Evolutionary conservation across 2,113 vertebrate species (phyloP).

Genomic region (Setophaga coronata): DNA sequence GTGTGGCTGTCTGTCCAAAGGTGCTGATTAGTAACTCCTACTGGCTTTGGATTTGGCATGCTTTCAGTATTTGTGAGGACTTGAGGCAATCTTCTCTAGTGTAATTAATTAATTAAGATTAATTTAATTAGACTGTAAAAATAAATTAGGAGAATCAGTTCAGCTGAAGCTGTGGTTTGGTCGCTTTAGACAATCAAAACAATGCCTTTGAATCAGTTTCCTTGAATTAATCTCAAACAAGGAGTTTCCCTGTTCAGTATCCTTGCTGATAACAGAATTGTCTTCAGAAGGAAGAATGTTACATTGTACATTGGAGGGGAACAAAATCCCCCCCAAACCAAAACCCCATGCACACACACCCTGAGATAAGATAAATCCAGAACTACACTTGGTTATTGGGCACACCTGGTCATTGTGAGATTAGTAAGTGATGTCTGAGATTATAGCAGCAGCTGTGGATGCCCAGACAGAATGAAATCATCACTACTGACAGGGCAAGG

Average conservation of each 20-base stretch:
- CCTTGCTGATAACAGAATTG: not conserved
- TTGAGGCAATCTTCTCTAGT: not conserved
- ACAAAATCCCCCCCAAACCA: not conserved
- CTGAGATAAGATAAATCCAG: not conserved
- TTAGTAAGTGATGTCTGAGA: not conserved
- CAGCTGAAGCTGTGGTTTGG: not conserved
- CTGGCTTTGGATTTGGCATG: not conserved
- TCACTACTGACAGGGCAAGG: not conserved
- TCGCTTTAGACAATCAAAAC: not conserved
- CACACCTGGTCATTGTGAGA: not conserved
- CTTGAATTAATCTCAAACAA: not conserved
- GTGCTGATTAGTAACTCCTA: not conserved
- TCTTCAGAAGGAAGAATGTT: not conserved
- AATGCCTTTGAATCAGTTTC: not conserved
- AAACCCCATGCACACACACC: not conserved
- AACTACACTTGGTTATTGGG: not conserved
- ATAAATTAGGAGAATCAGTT: not conserved
- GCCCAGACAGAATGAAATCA: not conserved
- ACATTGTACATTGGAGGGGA: accelerated
- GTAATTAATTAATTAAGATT: not conserved
- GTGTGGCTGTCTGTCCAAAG: not conserved
- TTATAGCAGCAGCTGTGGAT: not conserved
- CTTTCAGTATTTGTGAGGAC: not conserved
- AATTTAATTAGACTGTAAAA: conserved; percentile 1
- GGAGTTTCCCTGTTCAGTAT: not conserved